Base-by-base conservation (phyloP, 2,113 vertebrate genomes). In the Sebastes schlegelii region DNA sequence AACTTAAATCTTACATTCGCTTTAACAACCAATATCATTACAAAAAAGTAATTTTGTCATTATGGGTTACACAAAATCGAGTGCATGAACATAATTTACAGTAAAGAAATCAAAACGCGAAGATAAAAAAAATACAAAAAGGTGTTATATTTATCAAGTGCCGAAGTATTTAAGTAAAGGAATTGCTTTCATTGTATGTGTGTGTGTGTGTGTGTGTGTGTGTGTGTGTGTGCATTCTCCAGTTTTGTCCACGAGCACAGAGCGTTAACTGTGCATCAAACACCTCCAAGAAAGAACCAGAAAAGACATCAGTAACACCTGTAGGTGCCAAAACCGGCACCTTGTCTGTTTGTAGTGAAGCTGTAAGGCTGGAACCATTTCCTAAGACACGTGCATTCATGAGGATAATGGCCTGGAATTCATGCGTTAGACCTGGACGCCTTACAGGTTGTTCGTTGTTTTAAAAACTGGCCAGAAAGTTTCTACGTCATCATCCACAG, bases 181-280 rank as follows among this genome's bases (percentile, higher is more conserved):
- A 88, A 69, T 69, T 66, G 68, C 49, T 79, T 74, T 77, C 69
- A 74, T 61, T 79, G 64, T 64, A 57, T 82, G 43, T 86, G 55
- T 86, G 21, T 87, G 82, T 83, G 46, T 86, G 23, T 88, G 83
- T 85, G 71, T 79, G 65, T 67, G 61, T 86, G 54, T 87, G 84
- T 83, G 65, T 77, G 62, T 67, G 69, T 86, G 71, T 86, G 63
- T 88, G 69, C 78, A 85, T 79, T 81, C 90, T 95, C 94, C 93
- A 95, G 94, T 95, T 94, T 84, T 86, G 80, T 89, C 93, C 95
- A 93, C 80, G 51, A 75, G 77, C 89, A 92, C 86, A 77, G 70
- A 86, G 60, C 34, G 63, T 77, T 73, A 70, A 79, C 83, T 83
- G 86, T 78, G 72, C 83, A 68, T 77, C 23, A 61, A 88, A 88